Base-by-base conservation (phyloP, 2,797 vertebrate species). In the Gymnothorax reevesii region DNA sequence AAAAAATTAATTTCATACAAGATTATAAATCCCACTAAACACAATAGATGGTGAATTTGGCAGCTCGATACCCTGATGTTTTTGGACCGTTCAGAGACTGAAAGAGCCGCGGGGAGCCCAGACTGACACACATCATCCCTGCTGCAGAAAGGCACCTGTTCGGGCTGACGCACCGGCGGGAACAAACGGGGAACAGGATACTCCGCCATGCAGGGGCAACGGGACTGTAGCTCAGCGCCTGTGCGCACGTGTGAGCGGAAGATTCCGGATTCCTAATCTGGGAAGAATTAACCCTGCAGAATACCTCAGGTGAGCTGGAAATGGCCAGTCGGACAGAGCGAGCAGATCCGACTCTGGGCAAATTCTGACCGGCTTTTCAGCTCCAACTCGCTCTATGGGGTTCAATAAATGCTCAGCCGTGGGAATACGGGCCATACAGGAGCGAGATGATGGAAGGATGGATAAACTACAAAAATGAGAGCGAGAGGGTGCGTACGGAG, bases 41-140 rank as follows among this genome's bases (percentile, higher is more conserved):
- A 57, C 27, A 42, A 27, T 2, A 0, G 73, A 84, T 80, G 75
- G 83, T 87, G 82, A 89, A 90, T 91, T 87, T 52, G 82, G 87
- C 1, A 7, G 62, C 20, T 6, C 62, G 7, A 66, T 22, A 62
- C 20, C 20, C 4, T 1, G 2, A 66, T 66, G 20, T 87, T 83
- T 87, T 88, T 42, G 33, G 2, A 42, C 33, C 33, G 33, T 42
- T 42, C 33, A 42, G 33, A 42, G 33, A 42, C 33, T 42, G 33
- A 42, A 42, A 42, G 33, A 88, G 87, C 90, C 85, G 86, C 87
- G 88, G 79, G 90, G 90, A 88, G 89, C 86, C 82, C 84, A 86
- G 87, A 86, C 87, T 85, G 57, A 88, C 87, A 84, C 71, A 91
- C 90, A 20, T 88, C 80, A 85, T 87, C 64, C 88, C 87, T 83